Percentiles rank a stretch among this genome's conserved stretches.
phyloP scores from a whole-genome alignment of 2,888 invertebrate species.

The Aphodius granarius region DNA sequence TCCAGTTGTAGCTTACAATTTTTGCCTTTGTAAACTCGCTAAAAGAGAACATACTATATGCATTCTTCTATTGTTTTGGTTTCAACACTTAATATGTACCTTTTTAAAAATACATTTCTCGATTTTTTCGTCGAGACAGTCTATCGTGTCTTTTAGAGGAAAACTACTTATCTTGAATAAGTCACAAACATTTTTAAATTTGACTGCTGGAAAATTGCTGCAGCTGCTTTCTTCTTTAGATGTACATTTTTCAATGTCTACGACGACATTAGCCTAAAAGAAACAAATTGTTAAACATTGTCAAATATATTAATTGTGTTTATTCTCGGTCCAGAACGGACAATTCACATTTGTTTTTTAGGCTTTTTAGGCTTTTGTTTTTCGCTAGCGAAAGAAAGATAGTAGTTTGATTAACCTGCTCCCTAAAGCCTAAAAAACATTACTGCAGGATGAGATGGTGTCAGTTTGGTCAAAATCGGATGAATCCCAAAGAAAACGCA shows the following conservation, averaged over 20 bases:
- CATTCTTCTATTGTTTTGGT: neutral
- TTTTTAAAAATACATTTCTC: neutral
- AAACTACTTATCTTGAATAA: neutral
- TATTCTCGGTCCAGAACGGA: too few relatives aligned
- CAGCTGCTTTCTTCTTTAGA: neutral
- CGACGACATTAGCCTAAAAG: neutral
- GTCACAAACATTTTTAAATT: neutral
- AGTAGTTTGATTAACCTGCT: too few relatives aligned
- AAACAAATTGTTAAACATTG: too few relatives aligned
- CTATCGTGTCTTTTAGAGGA: neutral
- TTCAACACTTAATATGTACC: neutral
- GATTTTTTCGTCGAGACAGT: neutral
- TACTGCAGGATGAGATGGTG: too few relatives aligned
- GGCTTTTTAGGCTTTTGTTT: too few relatives aligned
- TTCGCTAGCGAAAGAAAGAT: too few relatives aligned
- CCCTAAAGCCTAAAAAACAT: too few relatives aligned
- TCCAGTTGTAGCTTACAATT: neutral
- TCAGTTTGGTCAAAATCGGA: too few relatives aligned
- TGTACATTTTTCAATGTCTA: neutral
- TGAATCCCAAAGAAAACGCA: too few relatives aligned
- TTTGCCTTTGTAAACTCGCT: neutral
- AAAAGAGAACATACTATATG: neutral
- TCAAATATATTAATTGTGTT: too few relatives aligned
- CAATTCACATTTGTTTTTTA: too few relatives aligned
- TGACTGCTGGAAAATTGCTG: neutral